These are phyloP conservation scores for Parascotia fuliginaria DNA, from an alignment of 2,888 invertebrate genomes.

Conservation along the genomic window DNA sequence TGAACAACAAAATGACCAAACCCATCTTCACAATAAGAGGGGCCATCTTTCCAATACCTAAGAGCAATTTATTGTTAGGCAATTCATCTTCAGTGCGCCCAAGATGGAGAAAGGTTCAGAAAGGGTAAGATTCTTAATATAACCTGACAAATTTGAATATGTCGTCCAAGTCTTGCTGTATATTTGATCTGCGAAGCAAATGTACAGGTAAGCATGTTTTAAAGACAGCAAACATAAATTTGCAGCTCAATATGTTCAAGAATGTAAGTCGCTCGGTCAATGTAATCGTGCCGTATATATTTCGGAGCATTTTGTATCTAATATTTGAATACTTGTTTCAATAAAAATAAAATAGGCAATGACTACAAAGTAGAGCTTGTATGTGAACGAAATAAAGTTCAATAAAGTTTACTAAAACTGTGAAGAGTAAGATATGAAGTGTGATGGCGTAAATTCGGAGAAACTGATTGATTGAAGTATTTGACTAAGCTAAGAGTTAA, in stretches of 20 bases:
- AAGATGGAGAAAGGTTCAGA: slow-evolving; percentile 40
- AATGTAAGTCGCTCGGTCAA: slow-evolving; percentile 51
- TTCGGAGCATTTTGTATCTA: slow-evolving; percentile 41
- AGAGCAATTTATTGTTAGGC: slow-evolving; percentile 48
- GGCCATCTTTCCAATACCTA: slow-evolving; percentile 43
- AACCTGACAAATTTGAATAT: slow-evolving; percentile 43
- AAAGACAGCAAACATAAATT: slow-evolving; percentile 43
- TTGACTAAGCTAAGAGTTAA: too few relatives aligned
- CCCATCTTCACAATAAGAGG: slow-evolving; percentile 33
- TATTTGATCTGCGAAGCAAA: slow-evolving; percentile 26
- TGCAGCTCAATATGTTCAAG: slow-evolving; percentile 46
- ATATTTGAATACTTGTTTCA: too few relatives aligned
- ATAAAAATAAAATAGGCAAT: too few relatives aligned
- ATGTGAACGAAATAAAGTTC: too few relatives aligned
- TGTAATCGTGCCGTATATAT: slow-evolving; percentile 47
- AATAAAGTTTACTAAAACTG: too few relatives aligned
- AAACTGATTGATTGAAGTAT: too few relatives aligned
- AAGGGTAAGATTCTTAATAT: slow-evolving; percentile 49
- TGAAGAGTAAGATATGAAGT: too few relatives aligned
- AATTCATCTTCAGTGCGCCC: slow-evolving; percentile 43
- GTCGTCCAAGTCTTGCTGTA: slow-evolving; percentile 25
- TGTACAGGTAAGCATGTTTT: slow-evolving; percentile 21
- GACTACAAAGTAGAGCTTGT: too few relatives aligned
- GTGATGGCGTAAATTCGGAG: too few relatives aligned
- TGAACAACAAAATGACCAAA: slow-evolving; percentile 47